These are phyloP conservation scores for Dicrostonyx torquatus DNA, from an alignment of 2,797 vertebrate genomes.

Conservation along the genomic window DNA sequence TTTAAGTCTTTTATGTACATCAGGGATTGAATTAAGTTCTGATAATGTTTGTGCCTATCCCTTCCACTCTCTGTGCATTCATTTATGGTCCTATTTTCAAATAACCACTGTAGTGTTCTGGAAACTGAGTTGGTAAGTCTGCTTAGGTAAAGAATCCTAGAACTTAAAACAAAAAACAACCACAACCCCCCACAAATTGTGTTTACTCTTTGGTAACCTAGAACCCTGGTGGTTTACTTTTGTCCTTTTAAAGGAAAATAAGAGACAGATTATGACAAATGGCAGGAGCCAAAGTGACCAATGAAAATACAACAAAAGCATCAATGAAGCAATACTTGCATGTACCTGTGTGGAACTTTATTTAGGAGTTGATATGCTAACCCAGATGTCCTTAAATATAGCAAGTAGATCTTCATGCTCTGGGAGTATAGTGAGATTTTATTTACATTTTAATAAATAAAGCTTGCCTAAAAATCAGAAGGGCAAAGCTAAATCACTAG, in stretches of 20 bases:
- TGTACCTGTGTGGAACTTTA: background rate
- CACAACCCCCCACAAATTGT: conserved; percentile 13
- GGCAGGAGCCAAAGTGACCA: background rate
- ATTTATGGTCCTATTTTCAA: conserved; percentile 34
- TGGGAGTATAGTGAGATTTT: background rate
- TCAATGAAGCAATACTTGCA: background rate
- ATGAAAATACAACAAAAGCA: background rate
- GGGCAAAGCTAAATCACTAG: no score
- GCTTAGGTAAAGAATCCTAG: conserved; percentile 2
- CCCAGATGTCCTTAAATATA: background rate
- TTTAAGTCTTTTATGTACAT: background rate
- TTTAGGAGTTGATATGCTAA: conserved; percentile 16
- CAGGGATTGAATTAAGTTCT: background rate
- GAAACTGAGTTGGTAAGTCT: conserved; percentile 10
- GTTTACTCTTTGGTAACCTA: conserved; percentile 12
- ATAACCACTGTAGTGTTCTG: conserved; percentile 4
- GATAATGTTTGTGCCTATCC: background rate
- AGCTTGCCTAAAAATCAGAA: no score
- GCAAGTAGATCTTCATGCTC: conserved; percentile 17
- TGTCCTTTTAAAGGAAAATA: conserved; percentile 56
- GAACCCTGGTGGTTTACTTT: conserved; percentile 33
- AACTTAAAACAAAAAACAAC: background rate
- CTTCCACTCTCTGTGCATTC: background rate
- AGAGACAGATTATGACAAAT: background rate
- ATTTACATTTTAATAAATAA: no score